Conservation (phyloP, 2,888 invertebrate genomes). For the Chouioia cunea region DNA sequence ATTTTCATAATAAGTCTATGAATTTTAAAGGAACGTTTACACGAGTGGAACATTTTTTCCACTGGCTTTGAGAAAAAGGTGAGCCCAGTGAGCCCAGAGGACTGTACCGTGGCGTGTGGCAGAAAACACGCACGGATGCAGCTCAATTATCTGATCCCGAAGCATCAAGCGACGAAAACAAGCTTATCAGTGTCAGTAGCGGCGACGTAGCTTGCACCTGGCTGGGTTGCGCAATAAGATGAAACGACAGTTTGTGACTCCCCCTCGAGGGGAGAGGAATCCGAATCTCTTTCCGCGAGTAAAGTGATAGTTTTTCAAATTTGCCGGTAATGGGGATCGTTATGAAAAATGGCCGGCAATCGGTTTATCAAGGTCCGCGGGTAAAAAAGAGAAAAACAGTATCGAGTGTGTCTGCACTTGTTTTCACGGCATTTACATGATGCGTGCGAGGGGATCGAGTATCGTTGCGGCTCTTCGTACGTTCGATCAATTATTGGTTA, state of each 20-base stretch:
- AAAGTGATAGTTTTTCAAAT: constrained; percentile 22
- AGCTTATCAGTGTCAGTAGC: constrained; percentile 35
- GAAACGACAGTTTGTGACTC: constrained; percentile 23
- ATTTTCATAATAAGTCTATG: constrained; percentile 32
- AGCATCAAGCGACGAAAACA: constrained; percentile 18
- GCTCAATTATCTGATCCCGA: constrained; percentile 30
- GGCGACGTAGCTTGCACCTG: not conserved
- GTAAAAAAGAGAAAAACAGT: constrained; percentile 19
- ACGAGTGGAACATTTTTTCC: not conserved
- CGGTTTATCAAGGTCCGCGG: too few species aligned
- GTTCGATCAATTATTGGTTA: constrained; percentile 67
- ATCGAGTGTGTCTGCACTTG: constrained; percentile 56
- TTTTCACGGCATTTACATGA: constrained; percentile 66
- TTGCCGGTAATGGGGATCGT: constrained; percentile 44
- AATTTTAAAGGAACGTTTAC: constrained; percentile 19
- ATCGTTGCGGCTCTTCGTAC: constrained; percentile 52
- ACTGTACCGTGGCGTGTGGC: constrained; percentile 1
- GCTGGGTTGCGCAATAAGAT: constrained; percentile 30
- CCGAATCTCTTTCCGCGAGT: constrained; percentile 3
- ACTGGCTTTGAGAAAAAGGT: constrained; percentile 15
- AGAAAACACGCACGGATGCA: not conserved
- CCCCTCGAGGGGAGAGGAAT: not conserved
- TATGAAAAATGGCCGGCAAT: constrained; percentile 48
- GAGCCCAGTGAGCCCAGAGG: constrained; percentile 5
- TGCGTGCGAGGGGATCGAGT: constrained; percentile 53